Conservation (phyloP, 2,113 vertebrate genomes). For the Alosa alosa region DNA sequence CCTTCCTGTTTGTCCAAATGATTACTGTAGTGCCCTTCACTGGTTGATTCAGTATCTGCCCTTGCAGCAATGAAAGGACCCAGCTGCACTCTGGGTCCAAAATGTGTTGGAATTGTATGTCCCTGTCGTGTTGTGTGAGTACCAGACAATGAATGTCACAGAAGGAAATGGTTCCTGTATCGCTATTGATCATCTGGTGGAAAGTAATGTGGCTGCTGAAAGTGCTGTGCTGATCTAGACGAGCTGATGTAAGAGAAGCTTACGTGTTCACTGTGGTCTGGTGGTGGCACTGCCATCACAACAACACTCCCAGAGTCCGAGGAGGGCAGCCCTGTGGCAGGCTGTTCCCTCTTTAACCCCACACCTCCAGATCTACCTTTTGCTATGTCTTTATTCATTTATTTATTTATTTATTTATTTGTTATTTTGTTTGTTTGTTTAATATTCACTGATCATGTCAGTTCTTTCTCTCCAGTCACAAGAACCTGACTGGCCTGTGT, state of each 20-base stretch:
- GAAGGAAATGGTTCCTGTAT: neutral
- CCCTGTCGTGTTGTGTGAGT: neutral
- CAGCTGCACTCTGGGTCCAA: neutral
- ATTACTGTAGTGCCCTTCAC: neutral
- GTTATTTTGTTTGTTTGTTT: too few species aligned
- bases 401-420: too few species aligned
- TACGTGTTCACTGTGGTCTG: neutral
- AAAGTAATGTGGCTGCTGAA: neutral
- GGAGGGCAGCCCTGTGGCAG: neutral
- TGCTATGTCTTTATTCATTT: too few species aligned
- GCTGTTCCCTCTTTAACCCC: neutral
- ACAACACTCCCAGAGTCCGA: neutral
- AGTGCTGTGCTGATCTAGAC: neutral
- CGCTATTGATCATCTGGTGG: neutral
- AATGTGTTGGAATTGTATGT: neutral
- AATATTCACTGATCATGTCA: too few species aligned
- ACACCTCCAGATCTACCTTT: neutral
- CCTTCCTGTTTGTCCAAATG: neutral
- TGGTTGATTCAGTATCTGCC: neutral
- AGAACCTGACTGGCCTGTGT: too few species aligned
- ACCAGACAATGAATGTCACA: neutral
- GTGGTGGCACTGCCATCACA: neutral
- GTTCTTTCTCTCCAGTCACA: too few species aligned
- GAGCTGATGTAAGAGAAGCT: neutral
- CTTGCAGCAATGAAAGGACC: neutral